These are phyloP conservation scores for Xanthorhoe spadicearia DNA, from an alignment of 2,888 invertebrate species.

Conservation along the genomic window DNA sequence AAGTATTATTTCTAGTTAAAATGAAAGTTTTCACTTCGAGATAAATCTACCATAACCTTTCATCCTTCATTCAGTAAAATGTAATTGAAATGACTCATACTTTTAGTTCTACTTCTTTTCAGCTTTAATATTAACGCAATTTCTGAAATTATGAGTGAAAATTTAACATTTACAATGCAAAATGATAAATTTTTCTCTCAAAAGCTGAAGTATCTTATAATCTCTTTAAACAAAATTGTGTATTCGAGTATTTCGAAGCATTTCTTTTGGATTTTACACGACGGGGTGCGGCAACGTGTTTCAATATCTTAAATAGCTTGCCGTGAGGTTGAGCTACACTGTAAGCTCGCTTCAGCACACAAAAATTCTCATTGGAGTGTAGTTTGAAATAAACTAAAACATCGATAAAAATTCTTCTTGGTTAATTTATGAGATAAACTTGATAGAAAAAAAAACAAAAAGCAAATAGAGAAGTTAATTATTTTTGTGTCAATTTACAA, in stretches of 20 bases:
- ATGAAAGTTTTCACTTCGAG: too few relatives aligned
- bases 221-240: conserved; percentile 32
- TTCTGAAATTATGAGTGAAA: conserved; percentile 7
- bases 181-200: conserved; percentile 9
- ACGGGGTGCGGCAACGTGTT: conserved; percentile 27
- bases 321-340: neutral
- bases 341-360: conserved; percentile 1
- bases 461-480: too few relatives aligned
- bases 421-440: too few relatives aligned
- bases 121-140: neutral
- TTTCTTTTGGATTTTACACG: conserved; percentile 37
- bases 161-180: neutral
- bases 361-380: too few relatives aligned
- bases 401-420: too few relatives aligned
- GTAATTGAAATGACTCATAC: neutral
- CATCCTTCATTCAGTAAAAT: neutral
- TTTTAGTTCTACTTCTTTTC: conserved; percentile 1
- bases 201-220: conserved; percentile 33
- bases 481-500: too few relatives aligned
- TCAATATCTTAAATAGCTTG: conserved; percentile 29
- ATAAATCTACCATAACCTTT: too few relatives aligned
- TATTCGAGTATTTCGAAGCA: conserved; percentile 24
- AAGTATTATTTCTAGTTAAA: too few relatives aligned
- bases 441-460: too few relatives aligned
- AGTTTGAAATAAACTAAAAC: too few relatives aligned